A percentile compares a stretch with the other conserved stretches of the same genome.
Conservation (phyloP, 2,888 invertebrate species). For the Lasioglossum malachurum region DNA sequence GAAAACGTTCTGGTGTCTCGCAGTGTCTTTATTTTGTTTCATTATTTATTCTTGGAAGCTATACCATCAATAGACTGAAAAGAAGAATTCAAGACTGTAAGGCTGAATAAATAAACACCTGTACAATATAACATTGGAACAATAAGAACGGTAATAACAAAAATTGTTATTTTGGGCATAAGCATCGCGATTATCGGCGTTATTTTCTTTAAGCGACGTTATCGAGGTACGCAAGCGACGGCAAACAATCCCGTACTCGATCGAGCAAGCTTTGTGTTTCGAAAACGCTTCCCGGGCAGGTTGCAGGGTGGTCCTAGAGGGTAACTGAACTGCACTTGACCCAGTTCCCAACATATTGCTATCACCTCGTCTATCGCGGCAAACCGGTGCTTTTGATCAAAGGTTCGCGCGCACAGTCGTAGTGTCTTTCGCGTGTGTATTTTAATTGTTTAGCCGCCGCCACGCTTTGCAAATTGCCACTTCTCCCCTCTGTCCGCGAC, state of each 20-base stretch:
- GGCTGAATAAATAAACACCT: not conserved
- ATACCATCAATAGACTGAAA: not conserved
- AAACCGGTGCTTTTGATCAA: constrained; percentile 52
- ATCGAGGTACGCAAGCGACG: not conserved
- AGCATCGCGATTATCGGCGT: not conserved
- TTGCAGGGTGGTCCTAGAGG: constrained; percentile 40
- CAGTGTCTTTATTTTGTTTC: not conserved
- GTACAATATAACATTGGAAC: not conserved
- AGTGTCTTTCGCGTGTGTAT: constrained; percentile 34
- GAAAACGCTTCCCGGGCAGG: constrained; percentile 53
- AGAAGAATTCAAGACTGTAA: not conserved
- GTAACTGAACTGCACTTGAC: constrained; percentile 70
- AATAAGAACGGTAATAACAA: not conserved
- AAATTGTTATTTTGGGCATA: not conserved
- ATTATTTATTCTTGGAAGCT: not conserved
- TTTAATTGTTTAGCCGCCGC: constrained; percentile 47
- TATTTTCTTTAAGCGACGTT: constrained; percentile 5
- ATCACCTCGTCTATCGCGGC: constrained; percentile 46
- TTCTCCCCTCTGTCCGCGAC: not conserved
- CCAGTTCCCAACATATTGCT: constrained; percentile 57
- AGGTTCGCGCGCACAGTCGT: constrained; percentile 19
- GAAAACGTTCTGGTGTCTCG: not conserved
- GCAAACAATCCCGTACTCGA: constrained; percentile 31
- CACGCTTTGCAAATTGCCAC: constrained; percentile 37
- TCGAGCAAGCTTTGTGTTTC: constrained; percentile 47